A percentile compares a stretch with the other conserved stretches of the same genome.
Evolutionary conservation across 2,113 vertebrate genomes (phyloP).

Genomic region (Dryoscopus gambensis): DNA sequence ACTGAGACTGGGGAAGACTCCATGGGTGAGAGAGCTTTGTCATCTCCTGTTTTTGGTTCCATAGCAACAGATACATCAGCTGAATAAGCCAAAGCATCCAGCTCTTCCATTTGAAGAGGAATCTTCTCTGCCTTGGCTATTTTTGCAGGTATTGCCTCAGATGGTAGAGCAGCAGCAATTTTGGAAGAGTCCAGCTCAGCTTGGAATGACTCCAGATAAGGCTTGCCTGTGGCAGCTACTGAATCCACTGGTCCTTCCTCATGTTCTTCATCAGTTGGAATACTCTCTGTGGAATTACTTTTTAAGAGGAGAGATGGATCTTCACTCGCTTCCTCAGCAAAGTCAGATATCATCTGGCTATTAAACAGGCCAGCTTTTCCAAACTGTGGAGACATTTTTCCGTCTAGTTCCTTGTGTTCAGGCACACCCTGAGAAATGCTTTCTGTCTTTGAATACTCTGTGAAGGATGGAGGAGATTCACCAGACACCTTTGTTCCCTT

Average conservation of each 20-base stretch:
- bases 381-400: constrained; percentile 65
- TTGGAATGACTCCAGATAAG: constrained; percentile 75
- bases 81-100: constrained; percentile 39
- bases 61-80: constrained; percentile 46
- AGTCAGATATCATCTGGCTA: constrained; percentile 64
- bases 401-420: constrained; percentile 50
- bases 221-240: constrained; percentile 33
- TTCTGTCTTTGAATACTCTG: constrained; percentile 66
- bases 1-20: constrained; percentile 67
- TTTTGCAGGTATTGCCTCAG: constrained; percentile 32
- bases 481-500: constrained; percentile 81
- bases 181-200: constrained; percentile 8
- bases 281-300: constrained; percentile 14
- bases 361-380: constrained; percentile 70
- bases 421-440: constrained; percentile 40
- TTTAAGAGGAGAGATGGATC: constrained; percentile 13
- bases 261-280: neutral
- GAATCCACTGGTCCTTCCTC: constrained; percentile 34
- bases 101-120: constrained; percentile 74
- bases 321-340: constrained; percentile 63
- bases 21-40: constrained; percentile 51
- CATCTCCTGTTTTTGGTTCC: constrained; percentile 58
- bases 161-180: neutral
- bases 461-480: constrained; percentile 58
- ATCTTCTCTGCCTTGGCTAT: constrained; percentile 59